These are phyloP conservation scores for Gyps fulvus DNA, from an alignment of 2,113 vertebrate species.

Conservation along the genomic window DNA sequence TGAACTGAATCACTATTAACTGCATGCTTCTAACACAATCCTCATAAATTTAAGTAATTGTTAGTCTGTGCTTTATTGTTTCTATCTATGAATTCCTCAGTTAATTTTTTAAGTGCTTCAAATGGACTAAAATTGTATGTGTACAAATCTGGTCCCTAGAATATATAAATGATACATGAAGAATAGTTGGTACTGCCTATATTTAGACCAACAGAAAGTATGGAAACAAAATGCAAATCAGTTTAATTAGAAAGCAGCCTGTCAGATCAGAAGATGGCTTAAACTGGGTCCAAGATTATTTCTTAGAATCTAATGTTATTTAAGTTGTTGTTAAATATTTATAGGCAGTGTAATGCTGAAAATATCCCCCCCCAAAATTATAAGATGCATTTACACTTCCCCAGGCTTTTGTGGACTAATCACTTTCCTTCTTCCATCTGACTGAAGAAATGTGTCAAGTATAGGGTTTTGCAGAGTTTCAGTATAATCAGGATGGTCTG, in stretches of 20 bases:
- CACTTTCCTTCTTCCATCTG: neutral
- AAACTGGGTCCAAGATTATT: neutral
- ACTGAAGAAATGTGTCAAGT: neutral
- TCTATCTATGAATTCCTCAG: neutral
- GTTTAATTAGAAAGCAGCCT: slow-evolving; percentile 14
- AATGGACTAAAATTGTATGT: neutral
- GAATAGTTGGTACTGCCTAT: neutral
- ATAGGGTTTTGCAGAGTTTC: neutral
- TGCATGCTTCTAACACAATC: neutral
- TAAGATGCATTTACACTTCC: neutral
- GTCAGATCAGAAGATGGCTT: slow-evolving; percentile 12
- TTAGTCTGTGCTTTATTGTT: neutral
- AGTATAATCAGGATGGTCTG: neutral
- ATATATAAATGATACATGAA: slow-evolving; percentile 15
- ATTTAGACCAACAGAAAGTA: neutral
- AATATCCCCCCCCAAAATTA: neutral
- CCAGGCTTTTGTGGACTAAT: neutral
- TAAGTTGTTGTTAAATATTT: slow-evolving; percentile 46
- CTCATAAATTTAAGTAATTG: neutral
- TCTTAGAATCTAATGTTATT: slow-evolving; percentile 1
- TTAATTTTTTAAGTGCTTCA: neutral
- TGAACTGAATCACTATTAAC: neutral
- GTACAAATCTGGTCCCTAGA: neutral
- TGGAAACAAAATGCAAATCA: slow-evolving; percentile 4
- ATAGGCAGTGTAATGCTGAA: neutral